Conservation (phyloP, 1,140 invertebrate genomes). For the Macrotrachela quadricornifera region DNA sequence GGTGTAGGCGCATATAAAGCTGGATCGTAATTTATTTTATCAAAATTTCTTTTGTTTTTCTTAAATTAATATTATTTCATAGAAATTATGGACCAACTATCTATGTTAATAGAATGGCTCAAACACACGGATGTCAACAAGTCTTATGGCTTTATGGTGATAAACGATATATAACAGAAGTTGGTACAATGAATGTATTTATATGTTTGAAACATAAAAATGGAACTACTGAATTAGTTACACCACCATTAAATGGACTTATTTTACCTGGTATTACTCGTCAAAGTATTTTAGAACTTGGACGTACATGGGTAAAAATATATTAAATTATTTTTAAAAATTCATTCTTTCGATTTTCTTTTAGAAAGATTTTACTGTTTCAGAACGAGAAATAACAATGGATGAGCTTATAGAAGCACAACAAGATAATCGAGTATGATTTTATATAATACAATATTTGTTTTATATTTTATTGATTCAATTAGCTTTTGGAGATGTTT, state of each 20-base stretch:
- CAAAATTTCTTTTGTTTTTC: conserved; percentile 2
- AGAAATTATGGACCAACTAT: conserved; percentile 42
- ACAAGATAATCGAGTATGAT: neutral
- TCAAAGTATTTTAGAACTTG: conserved; percentile 58
- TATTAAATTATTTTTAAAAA: too few relatives aligned
- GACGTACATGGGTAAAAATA: conserved; percentile 45
- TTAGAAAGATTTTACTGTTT: conserved; percentile 48
- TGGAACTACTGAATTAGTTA: conserved; percentile 75
- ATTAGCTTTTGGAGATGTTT: conserved; percentile 73
- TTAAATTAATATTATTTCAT: conserved; percentile 11
- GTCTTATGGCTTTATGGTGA: conserved; percentile 89
- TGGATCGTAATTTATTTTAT: conserved; percentile 43
- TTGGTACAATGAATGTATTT: conserved; percentile 97
- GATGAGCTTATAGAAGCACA: conserved; percentile 28
- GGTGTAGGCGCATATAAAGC: conserved; percentile 81
- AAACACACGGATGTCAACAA: conserved; percentile 62
- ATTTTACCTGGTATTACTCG: conserved; percentile 70
- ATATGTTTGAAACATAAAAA: conserved; percentile 62
- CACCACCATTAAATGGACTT: conserved; percentile 63
- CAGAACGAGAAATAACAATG: conserved; percentile 68
- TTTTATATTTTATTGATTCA: neutral
- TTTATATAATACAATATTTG: neutral
- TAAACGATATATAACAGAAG: conserved; percentile 81
- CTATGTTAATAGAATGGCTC: conserved; percentile 44
- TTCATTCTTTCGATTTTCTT: conserved; percentile 9